Conservation (phyloP, 2,113 vertebrate species). For the Ovibos moschatus region DNA sequence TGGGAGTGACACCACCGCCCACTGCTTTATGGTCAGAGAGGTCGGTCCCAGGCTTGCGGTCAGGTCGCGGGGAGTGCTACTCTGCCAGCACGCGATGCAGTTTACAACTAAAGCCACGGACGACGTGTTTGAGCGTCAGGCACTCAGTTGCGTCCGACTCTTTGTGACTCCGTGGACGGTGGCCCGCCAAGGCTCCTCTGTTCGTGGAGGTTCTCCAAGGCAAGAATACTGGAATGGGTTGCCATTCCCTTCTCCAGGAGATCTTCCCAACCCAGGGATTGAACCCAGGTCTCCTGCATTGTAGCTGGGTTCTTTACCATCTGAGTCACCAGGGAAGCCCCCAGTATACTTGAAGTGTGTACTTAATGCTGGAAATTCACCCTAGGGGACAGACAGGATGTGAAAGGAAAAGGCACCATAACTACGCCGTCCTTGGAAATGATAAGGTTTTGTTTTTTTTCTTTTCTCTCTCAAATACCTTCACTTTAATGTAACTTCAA, state of each 20-base stretch:
- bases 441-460: slow-evolving; percentile 42
- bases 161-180: background rate
- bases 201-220: background rate
- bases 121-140: background rate
- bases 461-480: background rate
- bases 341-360: background rate
- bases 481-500: slow-evolving; percentile 17
- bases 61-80: background rate
- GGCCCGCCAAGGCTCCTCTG: background rate
- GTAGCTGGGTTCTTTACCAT: background rate
- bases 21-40: background rate
- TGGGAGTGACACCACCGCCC: background rate
- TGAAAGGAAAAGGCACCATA: slow-evolving; percentile 80
- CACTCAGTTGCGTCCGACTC: background rate
- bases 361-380: slow-evolving; percentile 50
- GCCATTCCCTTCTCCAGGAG: background rate
- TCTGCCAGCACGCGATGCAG: background rate
- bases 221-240: background rate
- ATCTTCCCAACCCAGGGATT: background rate
- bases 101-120: slow-evolving; percentile 45
- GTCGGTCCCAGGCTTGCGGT: background rate
- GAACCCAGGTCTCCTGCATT: background rate
- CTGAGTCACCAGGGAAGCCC: background rate
- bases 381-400: background rate
- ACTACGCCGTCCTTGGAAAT: slow-evolving; percentile 71